Conservation (phyloP, 2,113 vertebrate species). For the Pampusana beccarii region DNA sequence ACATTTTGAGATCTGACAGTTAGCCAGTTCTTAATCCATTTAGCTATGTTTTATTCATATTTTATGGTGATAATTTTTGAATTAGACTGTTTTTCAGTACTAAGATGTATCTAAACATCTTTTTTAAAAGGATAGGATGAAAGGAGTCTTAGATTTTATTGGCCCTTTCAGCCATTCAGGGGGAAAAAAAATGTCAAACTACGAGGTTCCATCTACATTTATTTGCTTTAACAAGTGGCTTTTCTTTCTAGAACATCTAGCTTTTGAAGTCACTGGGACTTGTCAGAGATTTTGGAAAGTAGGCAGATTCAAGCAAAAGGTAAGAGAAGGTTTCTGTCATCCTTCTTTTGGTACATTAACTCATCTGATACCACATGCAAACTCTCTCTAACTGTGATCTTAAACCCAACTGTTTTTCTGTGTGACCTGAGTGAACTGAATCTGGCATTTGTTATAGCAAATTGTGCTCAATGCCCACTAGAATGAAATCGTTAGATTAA, state of each 20-base stretch:
- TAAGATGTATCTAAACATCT: not conserved
- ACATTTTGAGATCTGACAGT: not conserved
- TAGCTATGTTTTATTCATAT: not conserved
- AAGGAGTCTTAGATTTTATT: not conserved
- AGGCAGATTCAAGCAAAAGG: not conserved
- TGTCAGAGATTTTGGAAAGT: not conserved
- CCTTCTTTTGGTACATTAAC: not conserved
- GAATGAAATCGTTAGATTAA: conserved; percentile 25
- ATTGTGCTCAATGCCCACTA: not conserved
- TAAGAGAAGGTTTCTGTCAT: not conserved
- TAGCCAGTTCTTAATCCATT: not conserved
- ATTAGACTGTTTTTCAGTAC: not conserved
- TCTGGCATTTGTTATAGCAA: not conserved
- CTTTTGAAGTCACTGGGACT: not conserved
- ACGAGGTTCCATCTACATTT: not conserved
- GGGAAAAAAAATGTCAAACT: not conserved
- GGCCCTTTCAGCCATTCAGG: not conserved
- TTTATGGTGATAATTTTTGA: not conserved
- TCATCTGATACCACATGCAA: not conserved
- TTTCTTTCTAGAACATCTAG: not conserved
- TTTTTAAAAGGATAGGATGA: not conserved
- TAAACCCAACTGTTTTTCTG: not conserved
- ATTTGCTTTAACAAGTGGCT: not conserved
- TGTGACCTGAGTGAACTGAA: not conserved
- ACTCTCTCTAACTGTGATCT: not conserved